phyloP scores from a whole-genome alignment of 2,888 invertebrate genomes.

The Heliothis peltigera region DNA sequence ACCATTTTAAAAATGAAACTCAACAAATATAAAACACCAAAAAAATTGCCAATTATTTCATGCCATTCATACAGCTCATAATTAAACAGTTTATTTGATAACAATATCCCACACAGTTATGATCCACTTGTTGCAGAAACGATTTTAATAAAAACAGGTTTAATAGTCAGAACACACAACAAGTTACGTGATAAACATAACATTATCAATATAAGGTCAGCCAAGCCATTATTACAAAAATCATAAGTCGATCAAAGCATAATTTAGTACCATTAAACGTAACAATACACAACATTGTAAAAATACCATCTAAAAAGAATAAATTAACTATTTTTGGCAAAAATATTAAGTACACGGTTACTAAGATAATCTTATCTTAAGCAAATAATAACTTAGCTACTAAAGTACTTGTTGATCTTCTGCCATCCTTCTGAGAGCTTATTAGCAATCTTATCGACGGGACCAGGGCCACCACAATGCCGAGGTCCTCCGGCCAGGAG shows the following conservation, averaged over 20 bases:
- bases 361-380: not conserved
- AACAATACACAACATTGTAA: not conserved
- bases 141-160: slow-evolving; percentile 26
- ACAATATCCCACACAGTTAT: not conserved
- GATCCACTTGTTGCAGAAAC: slow-evolving; percentile 44
- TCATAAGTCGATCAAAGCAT: not conserved
- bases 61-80: not conserved
- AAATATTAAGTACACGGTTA: not conserved
- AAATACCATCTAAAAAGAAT: not conserved
- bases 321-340: not conserved
- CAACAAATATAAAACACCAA: not conserved
- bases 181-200: slow-evolving; percentile 4
- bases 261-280: not conserved
- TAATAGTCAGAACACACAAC: not conserved
- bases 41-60: not conserved
- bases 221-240: not conserved
- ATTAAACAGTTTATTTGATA: not conserved
- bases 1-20: too few species aligned
- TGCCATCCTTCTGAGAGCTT: slow-evolving; percentile 87
- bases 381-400: slow-evolving; percentile 31
- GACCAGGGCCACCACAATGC: slow-evolving; percentile 85
- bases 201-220: not conserved
- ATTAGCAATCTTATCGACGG: slow-evolving; percentile 84
- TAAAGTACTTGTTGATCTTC: slow-evolving; percentile 86
- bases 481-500: slow-evolving; percentile 81